A percentile compares a stretch with the other conserved stretches of the same genome.
Conservation (phyloP, 2,888 invertebrate species). For the Ichneumoninae sp. region DNA sequence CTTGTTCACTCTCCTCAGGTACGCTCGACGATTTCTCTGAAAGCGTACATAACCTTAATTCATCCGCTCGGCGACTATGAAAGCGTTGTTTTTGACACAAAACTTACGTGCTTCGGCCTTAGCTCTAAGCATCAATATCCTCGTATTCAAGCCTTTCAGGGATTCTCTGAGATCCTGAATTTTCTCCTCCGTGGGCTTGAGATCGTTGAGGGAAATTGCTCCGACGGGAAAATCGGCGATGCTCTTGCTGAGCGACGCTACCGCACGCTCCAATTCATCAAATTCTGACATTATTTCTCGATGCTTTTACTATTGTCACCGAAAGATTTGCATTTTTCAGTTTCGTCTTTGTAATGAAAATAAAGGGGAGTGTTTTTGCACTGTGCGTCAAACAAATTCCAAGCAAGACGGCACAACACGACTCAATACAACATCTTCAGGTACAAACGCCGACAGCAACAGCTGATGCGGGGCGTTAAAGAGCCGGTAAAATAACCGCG, state of each 20-base stretch:
- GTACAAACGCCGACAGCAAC: no score
- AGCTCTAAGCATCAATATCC: conserved; percentile 59
- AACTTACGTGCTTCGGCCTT: conserved; percentile 60
- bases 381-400: no score
- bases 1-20: conserved; percentile 41
- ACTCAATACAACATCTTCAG: no score
- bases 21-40: conserved; percentile 22
- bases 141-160: conserved; percentile 60
- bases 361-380: neutral
- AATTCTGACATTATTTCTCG: conserved; percentile 51
- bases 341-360: neutral
- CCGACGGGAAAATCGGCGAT: conserved; percentile 68
- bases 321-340: neutral
- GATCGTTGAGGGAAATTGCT: conserved; percentile 67
- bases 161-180: conserved; percentile 62
- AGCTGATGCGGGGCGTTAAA: no score
- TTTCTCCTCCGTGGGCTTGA: conserved; percentile 68
- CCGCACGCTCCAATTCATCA: conserved; percentile 53
- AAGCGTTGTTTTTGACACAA: neutral
- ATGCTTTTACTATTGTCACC: neutral
- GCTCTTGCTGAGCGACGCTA: conserved; percentile 48
- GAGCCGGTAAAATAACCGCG: no score
- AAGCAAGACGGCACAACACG: no score
- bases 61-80: neutral
- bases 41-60: neutral